Base-by-base conservation (phyloP, 1,140 invertebrate genomes). In the Drosophila nigromelanica region DNA sequence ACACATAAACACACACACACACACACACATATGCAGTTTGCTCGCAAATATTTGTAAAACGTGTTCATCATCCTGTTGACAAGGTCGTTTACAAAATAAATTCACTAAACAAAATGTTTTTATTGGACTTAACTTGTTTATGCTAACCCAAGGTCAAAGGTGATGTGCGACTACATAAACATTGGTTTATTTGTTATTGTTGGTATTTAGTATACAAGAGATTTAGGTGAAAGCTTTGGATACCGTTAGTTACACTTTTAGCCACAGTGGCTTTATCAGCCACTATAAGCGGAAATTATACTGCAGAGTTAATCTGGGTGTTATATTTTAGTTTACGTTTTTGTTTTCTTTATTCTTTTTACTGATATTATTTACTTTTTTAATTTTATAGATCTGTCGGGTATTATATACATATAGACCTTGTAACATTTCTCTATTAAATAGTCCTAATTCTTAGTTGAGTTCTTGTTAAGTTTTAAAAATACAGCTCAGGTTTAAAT, bases 41-140 rank as follows among this genome's bases (percentile, higher is more conserved):
- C 60, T 47, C 7, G 64, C 67, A 86, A 86, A 86, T 86, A 78
- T 86, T 86, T 86, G 82, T 62, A 63, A 72, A 87, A 67, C 82
- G 78, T 86, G 81, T 87, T 87, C 78, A 86, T 81, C 81, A 81
- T 81, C 51, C 78, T 81, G 82, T 86, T 81, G 82, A 86, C 81
- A 83, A 83, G 80, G 80, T 79, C 80, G 71, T 81, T 81, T 86
- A 87, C 71, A 76, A 78, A 75, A 86, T 76, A 86, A 78, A 86
- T 86, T 87, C 67, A 81, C 78, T 78, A 86, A 86, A 70, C 82
- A 66, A 86, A 80, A 87, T 86, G 81, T 86, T 86, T 83, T 83
- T 73, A 83, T 83, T 73, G 80, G 80, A 67, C 73, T 83, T 83
- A 83, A 83, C 68, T 76, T 83, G 80, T 83, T 79, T 82, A 83